Evolutionary conservation across 2,888 invertebrate species (phyloP), one percentile per base, ranked within the genome.

Genomic region (Bhutanitis thaidina): DNA sequence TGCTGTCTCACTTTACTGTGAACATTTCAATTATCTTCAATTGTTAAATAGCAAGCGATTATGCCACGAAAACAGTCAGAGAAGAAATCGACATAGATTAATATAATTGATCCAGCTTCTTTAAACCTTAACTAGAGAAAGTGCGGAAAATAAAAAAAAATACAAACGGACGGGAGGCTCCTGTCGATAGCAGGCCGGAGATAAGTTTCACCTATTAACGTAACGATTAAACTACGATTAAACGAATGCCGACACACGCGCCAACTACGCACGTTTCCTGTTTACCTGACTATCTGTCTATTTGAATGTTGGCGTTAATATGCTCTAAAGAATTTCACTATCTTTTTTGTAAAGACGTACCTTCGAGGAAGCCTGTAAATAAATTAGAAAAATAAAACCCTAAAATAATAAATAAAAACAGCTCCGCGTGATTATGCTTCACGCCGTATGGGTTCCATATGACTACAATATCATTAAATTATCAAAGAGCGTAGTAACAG

Each of bases 131-230:
- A 56, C 41, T 43, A 55, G 64, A 60, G 68, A 69, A 67, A 69
- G 65, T 60, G 47, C 47, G 47, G 53, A 53, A 49, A 48, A 40
- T 40, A 34, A 15, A 44, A 40, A 41, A 49, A 59, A 57, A 67
- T 60, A 67, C 69, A 65, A 61, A 54, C 54, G 58, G 56, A 52
- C 62, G 56, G 60, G 59, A 60, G 60, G 56, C 57, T 60, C 60
- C 56, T 56, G 57, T 55, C 54, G 53, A 54, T 54, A 57, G 55
- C 49, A 53, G 56, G 48, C 59, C 62, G 64, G 73, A 72, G 78
- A 69, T 73, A 71, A 65, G 75, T 86, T 85, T 86, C 85, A 77
- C 84, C 81, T 66, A 84, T 84, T 85, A 84, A 76, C 65, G 64
- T 69, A 65, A 74, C 74, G 71, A 80, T 80, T 82, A 80, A 75